Base-by-base conservation (phyloP, 2,113 vertebrate species). In the Arvicanthis niloticus region DNA sequence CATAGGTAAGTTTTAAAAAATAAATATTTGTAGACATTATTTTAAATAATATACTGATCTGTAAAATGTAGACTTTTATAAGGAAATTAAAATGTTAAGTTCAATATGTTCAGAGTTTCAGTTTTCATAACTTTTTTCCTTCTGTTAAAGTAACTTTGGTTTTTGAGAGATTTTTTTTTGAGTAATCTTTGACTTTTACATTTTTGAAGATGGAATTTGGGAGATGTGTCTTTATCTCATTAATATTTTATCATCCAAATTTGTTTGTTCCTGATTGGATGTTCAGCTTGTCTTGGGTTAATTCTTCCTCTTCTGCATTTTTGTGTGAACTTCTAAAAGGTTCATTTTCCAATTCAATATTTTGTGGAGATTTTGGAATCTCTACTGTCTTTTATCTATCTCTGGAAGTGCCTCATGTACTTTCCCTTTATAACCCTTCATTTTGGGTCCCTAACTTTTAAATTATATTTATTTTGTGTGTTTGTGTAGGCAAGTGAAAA, bases 201-300 rank as follows among this genome's bases (percentile, higher is more conserved):
- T 76, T 77, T 91, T 85, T 48, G 48, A 48, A 48, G 48, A 48
- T 48, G 48, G 48, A 48, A 48, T 48, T 48, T 51, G 51, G 51
- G 65, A 56, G 29, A 24, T 90, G 12, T 60, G 4, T 89, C 29
- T 81, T 6, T 15, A 40, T 78, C 40, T 84, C n/a, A 45, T 91
- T 93, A 91, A 21, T 45, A 62, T 80, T 95, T 91, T 93, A 91
- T 93, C 51, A 94, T 34, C n/a, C 22, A 17, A 86, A 19, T 94
- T 94, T 70, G 10, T 92, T 91, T 89, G 31, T 91, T 92, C 95
- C 51, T 96, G 91, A 22, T 91, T 87, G 88, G 40, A 3, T 80
- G 65, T 91, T 89, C 37, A 40, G n/a, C 9, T 82, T 89, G 2
- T 87, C 87, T 93, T 40, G 40, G 31, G 5, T 60, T 91, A 80